phyloP scores from a whole-genome alignment of 2,888 invertebrate genomes.

The Conistra vaccinii region DNA sequence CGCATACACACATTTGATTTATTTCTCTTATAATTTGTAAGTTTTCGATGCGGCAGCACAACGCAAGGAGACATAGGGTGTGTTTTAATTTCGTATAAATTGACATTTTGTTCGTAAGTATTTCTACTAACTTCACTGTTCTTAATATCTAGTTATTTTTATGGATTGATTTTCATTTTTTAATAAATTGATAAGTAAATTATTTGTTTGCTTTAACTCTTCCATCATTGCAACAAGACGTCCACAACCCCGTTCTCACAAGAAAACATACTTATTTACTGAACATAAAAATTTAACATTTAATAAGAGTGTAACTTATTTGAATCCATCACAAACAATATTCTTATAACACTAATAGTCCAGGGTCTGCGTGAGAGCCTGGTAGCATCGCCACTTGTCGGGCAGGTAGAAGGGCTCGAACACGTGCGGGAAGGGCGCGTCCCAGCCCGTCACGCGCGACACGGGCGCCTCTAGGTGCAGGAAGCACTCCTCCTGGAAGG shows the following conservation, averaged over 20 bases:
- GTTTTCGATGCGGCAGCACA: slow-evolving; percentile 70
- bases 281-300: slow-evolving; percentile 3
- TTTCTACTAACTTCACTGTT: slow-evolving; percentile 83
- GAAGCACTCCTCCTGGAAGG: slow-evolving; percentile 96
- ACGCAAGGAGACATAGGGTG: slow-evolving; percentile 65
- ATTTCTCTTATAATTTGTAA: slow-evolving; percentile 68
- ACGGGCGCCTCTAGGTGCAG: slow-evolving; percentile 98
- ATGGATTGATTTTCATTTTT: slow-evolving; percentile 88
- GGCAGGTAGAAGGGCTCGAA: slow-evolving; percentile 99
- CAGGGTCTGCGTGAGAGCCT: slow-evolving; percentile 94
- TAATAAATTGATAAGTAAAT: slow-evolving; percentile 84
- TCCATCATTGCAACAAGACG: background rate
- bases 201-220: slow-evolving; percentile 51
- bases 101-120: slow-evolving; percentile 80
- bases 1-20: slow-evolving; percentile 73
- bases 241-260: too few relatives aligned
- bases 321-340: slow-evolving; percentile 3
- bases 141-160: slow-evolving; percentile 85
- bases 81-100: slow-evolving; percentile 81
- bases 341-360: slow-evolving; percentile 88
- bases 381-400: slow-evolving; percentile 97
- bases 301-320: slow-evolving; percentile 18
- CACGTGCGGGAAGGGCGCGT: slow-evolving; percentile 99
- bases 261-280: background rate
- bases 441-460: slow-evolving; percentile 97